phyloP scores from a whole-genome alignment of 2,888 invertebrate genomes.

The Resseliella maxima region DNA sequence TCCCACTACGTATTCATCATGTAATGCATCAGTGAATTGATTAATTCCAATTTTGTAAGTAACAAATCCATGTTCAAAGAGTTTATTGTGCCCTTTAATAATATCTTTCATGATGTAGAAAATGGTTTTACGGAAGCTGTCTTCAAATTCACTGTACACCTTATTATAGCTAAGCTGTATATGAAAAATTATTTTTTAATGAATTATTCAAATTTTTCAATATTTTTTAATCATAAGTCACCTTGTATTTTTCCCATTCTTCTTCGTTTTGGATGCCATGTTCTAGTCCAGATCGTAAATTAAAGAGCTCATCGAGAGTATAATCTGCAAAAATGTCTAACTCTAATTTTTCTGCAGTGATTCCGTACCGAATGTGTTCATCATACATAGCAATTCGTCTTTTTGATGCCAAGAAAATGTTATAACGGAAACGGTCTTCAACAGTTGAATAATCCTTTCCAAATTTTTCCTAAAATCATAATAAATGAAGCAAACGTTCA shows the following conservation, averaged over 20 bases:
- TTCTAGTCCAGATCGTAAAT: background rate
- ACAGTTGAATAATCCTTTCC: background rate
- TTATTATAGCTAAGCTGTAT: background rate
- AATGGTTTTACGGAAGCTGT: background rate
- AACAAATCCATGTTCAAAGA: background rate
- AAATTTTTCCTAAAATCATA: background rate
- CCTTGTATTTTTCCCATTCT: background rate
- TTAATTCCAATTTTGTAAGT: background rate
- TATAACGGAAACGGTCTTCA: background rate
- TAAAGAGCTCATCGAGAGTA: background rate
- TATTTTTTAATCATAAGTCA: background rate
- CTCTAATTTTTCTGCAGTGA: background rate
- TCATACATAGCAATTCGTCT: background rate
- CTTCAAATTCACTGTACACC: background rate
- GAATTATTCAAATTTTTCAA: background rate
- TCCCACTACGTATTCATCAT: background rate
- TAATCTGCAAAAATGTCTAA: background rate
- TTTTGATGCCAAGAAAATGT: background rate
- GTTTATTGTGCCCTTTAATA: background rate
- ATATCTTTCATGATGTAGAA: background rate
- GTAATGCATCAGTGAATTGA: background rate
- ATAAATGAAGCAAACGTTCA: background rate
- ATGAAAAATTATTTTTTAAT: background rate
- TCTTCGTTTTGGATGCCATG: background rate
- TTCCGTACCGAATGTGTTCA: background rate